phyloP scores from a whole-genome alignment of 2,113 vertebrate genomes.

The Toxotes chatareus region DNA sequence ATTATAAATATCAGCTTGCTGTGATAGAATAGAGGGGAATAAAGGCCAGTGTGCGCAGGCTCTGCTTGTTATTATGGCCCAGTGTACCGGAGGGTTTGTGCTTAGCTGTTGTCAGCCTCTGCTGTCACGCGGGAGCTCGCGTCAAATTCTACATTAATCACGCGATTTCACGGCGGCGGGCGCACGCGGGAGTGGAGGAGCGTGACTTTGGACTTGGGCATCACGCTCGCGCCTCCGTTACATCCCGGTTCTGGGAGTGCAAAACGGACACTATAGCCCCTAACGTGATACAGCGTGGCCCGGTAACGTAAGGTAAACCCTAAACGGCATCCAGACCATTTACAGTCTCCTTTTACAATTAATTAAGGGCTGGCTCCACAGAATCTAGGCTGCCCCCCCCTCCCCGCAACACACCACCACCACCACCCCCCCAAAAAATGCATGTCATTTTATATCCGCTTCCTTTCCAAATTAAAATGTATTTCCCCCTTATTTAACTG shows the following conservation, averaged over 20 bases:
- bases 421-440: not conserved
- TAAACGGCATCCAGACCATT: not conserved
- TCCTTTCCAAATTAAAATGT: slow-evolving; percentile 30
- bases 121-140: slow-evolving; percentile 70
- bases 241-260: not conserved
- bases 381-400: not conserved
- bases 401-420: too few species aligned
- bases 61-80: slow-evolving; percentile 39
- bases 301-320: not conserved
- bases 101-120: slow-evolving; percentile 65
- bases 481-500: slow-evolving; percentile 47
- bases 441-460: slow-evolving; percentile 6
- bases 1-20: slow-evolving; percentile 54
- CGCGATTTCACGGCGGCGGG: slow-evolving; percentile 61
- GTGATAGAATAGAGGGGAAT: slow-evolving; percentile 46
- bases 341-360: slow-evolving; percentile 41
- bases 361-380: slow-evolving; percentile 35
- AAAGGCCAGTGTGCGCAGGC: slow-evolving; percentile 45
- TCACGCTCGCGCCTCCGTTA: not conserved
- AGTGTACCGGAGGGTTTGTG: slow-evolving; percentile 46
- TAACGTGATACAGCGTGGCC: slow-evolving; percentile 16
- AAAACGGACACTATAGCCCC: not conserved
- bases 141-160: slow-evolving; percentile 78
- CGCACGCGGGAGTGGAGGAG: slow-evolving; percentile 22
- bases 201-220: slow-evolving; percentile 42